Evolutionary conservation across 2,797 vertebrate genomes (phyloP), one percentile per base, ranked within the genome.

Genomic region (Anolis apletophallus): DNA sequence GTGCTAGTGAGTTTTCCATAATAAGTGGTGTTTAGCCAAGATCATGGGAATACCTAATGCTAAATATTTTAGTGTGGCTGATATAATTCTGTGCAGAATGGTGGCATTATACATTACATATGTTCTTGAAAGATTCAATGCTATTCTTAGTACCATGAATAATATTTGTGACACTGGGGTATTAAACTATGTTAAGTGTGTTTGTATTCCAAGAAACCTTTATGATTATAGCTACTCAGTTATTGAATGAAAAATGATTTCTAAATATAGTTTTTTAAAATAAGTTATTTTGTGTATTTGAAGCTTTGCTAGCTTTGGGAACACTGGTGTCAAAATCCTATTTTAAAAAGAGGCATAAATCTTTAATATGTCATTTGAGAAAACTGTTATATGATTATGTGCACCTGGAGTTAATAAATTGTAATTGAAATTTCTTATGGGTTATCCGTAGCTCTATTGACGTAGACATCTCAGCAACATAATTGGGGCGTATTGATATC

Each of bases 401-500:
- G 71, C 85, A 80, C 88, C 79, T 93, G 69, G 78, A 88, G 83
- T 91, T 93, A 94, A 92, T 94, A 93, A 91, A 90, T 90, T 85
- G n/a, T 92, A 90, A 92, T 93, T 94, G 75, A 77, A 87, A 87
- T 88, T 55, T 73, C 80, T 93, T 93, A 88, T 34, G 92, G 90
- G 91, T 93, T 93, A 69, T 90, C 88, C 85, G 46, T 84, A 87
- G 71, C 86, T 93, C 83, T 86, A 0, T 83, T 91, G 79, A 83
- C 89, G 79, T 90, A 94, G 95, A 88, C 92, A 90, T 79, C 91
- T 88, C 88, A 90, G 5, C 91, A 92, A 91, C 87, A 92, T 94
- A 95, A 94, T 92, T 93, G 89, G 91, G 87, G n/a, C 89, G 89
- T 90, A 86, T 79, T 93, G 92, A 59, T 94, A 95, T 91, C 86